Evolutionary conservation across 2,888 invertebrate genomes (phyloP).

Genomic region (Conus canariensis): DNA sequence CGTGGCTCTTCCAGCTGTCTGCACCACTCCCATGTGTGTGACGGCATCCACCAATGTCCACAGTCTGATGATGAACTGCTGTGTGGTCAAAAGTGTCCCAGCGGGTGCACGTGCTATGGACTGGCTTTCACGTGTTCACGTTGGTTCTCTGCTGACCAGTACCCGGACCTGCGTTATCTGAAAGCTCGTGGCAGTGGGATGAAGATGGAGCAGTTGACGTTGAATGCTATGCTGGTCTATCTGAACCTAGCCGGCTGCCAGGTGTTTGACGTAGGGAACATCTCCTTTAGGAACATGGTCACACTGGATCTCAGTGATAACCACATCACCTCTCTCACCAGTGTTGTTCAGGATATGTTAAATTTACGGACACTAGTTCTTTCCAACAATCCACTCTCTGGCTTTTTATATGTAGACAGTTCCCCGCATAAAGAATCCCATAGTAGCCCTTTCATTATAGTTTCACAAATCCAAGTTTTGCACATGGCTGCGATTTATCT

Average conservation of each 20-base stretch:
- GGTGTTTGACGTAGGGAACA: not conserved
- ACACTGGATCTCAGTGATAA: not conserved
- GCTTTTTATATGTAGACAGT: not conserved
- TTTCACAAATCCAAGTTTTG: not conserved
- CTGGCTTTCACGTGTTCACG: not conserved
- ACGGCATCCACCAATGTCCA: constrained; percentile 1
- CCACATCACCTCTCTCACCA: not conserved
- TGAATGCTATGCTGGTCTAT: not conserved
- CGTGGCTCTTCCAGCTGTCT: not conserved
- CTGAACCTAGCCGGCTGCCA: constrained; percentile 7
- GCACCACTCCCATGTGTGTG: not conserved
- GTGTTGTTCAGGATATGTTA: not conserved
- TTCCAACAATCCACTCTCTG: not conserved
- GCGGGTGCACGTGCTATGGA: not conserved
- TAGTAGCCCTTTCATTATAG: not conserved
- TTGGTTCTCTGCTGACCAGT: not conserved
- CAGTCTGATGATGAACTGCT: not conserved
- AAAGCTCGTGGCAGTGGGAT: not conserved
- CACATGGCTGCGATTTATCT: not conserved
- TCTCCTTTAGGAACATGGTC: not conserved
- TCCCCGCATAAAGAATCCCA: not conserved
- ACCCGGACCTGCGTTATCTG: constrained; percentile 12
- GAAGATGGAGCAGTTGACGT: not conserved
- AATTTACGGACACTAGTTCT: not conserved
- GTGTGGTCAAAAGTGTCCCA: not conserved